Conservation (phyloP, 2,113 vertebrate genomes). For the Octodon degus region DNA sequence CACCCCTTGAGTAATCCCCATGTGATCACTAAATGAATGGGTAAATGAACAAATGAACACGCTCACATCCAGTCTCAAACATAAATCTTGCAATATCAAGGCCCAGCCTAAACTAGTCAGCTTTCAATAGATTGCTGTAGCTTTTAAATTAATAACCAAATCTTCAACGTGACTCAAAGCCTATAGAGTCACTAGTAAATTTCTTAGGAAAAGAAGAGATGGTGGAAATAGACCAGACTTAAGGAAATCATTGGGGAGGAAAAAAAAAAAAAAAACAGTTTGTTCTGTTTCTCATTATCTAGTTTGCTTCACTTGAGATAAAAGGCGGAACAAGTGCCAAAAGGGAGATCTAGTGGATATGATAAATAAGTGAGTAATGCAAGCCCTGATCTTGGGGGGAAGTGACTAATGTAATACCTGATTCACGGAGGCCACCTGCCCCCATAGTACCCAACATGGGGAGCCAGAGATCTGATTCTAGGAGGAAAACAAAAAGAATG, state of each 20-base stretch:
- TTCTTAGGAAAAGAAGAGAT: neutral
- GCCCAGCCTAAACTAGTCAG: neutral
- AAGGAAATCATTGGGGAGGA: neutral
- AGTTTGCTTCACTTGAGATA: conserved; percentile 5
- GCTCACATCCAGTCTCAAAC: neutral
- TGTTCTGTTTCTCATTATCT: neutral
- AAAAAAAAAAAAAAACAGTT: neutral
- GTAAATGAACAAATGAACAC: neutral
- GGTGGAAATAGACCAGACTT: neutral
- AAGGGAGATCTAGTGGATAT: neutral
- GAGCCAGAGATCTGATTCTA: neutral
- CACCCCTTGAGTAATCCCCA: neutral
- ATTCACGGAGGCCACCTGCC: neutral
- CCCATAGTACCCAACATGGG: neutral
- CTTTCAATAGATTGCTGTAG: neutral
- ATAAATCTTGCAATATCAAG: neutral
- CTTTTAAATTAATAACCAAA: conserved; percentile 45
- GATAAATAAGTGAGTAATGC: neutral
- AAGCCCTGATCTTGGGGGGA: neutral
- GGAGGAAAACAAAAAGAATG: neutral
- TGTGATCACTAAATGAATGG: neutral
- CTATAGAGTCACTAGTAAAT: neutral
- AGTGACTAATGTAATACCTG: neutral
- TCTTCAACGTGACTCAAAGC: neutral
- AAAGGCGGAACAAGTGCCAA: neutral